A percentile compares a stretch with the other conserved stretches of the same genome.
phyloP scores from a whole-genome alignment of 2,797 vertebrate genomes.

The Neosilurus mollespiculum region DNA sequence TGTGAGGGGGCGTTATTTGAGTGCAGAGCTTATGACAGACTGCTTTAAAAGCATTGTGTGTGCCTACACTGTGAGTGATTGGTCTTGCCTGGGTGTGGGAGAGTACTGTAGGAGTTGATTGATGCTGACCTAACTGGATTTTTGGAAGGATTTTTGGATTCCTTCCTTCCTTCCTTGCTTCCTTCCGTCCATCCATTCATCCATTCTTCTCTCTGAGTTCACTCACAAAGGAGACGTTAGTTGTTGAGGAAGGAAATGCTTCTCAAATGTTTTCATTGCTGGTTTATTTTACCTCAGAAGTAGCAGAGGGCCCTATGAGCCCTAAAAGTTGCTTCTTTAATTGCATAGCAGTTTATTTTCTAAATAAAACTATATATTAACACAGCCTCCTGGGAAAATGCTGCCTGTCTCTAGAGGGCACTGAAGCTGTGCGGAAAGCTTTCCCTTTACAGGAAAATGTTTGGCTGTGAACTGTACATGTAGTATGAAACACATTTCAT shows the following conservation, averaged over 20 bases:
- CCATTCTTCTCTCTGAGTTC: too few relatives aligned
- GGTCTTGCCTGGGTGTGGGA: slow-evolving; percentile 41
- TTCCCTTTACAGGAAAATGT: neutral
- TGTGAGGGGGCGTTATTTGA: slow-evolving; percentile 46
- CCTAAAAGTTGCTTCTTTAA: neutral
- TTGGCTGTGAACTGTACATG: neutral
- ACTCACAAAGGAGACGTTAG: neutral
- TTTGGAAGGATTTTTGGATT: slow-evolving; percentile 42
- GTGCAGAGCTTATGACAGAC: slow-evolving; percentile 53
- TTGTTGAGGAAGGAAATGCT: neutral
- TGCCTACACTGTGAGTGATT: slow-evolving; percentile 48
- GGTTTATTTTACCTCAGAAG: neutral
- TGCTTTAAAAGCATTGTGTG: slow-evolving; percentile 48
- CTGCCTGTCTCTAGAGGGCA: slow-evolving; percentile 15
- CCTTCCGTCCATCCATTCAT: neutral
- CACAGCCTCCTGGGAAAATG: slow-evolving; percentile 12
- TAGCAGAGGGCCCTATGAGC: neutral
- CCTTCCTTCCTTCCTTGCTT: slow-evolving; percentile 3
- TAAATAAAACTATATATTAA: neutral
- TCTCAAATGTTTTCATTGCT: neutral
- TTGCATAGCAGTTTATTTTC: neutral
- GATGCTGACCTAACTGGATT: slow-evolving; percentile 40
- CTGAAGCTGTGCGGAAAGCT: neutral
- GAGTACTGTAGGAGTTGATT: slow-evolving; percentile 41
- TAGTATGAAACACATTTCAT: slow-evolving; percentile 3